Evolutionary conservation across 2,113 vertebrate species (phyloP).

Genomic region (Thryonomys swinderianus): DNA sequence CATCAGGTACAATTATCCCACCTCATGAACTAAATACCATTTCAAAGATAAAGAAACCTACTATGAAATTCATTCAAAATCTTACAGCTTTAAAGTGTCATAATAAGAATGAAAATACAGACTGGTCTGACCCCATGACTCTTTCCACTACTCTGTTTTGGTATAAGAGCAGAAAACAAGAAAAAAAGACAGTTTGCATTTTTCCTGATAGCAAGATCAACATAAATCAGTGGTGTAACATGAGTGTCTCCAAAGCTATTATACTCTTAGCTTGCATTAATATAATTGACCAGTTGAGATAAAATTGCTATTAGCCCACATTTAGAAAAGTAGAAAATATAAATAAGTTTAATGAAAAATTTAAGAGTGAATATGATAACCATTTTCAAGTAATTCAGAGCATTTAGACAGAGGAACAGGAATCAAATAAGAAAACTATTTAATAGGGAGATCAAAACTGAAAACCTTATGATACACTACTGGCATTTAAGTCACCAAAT

Average conservation of each 20-base stretch:
- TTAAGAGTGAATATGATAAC: background rate
- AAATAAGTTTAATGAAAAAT: constrained; percentile 26
- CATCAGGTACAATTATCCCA: background rate
- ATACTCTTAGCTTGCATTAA: constrained; percentile 6
- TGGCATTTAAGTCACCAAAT: background rate
- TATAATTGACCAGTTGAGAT: background rate
- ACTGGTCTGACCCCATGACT: background rate
- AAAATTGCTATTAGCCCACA: background rate
- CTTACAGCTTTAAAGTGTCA: background rate
- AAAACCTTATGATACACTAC: background rate
- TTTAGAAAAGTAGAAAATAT: background rate
- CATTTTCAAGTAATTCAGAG: constrained; percentile 10
- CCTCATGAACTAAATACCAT: background rate
- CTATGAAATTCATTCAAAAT: constrained; percentile 40
- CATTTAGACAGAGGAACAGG: background rate
- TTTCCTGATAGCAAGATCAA: constrained; percentile 21
- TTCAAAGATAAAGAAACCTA: constrained; percentile 30
- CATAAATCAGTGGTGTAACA: background rate
- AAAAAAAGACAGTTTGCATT: background rate
- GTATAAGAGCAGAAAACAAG: background rate
- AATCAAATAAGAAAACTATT: background rate
- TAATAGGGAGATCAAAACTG: background rate
- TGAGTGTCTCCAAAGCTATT: background rate
- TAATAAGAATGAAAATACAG: background rate
- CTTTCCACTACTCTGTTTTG: background rate